Percentiles rank a stretch among this genome's conserved stretches.
Evolutionary conservation across 2,113 vertebrate genomes (phyloP).

Genomic region (Calyptomena viridis): DNA sequence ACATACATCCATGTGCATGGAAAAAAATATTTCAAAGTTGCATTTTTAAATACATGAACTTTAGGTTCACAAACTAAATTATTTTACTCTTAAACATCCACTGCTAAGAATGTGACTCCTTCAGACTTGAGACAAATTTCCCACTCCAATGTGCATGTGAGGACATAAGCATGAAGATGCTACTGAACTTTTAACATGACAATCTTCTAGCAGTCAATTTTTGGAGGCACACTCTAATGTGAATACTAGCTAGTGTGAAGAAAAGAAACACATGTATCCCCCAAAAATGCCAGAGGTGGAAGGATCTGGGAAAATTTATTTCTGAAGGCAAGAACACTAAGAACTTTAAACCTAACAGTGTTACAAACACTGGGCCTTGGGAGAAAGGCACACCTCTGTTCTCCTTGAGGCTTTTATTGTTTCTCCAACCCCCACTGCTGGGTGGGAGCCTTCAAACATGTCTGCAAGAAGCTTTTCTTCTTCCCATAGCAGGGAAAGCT

Average conservation of each 20-base stretch:
- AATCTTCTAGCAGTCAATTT: neutral
- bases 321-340: no score
- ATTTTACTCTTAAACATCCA: neutral
- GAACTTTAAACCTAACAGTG: no score
- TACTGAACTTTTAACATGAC: neutral
- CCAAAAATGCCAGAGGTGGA: no score
- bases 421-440: no score
- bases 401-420: no score
- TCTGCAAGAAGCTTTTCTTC: no score
- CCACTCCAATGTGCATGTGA: neutral
- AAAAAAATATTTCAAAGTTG: neutral
- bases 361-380: no score
- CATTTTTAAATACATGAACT: neutral
- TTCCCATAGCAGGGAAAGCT: no score
- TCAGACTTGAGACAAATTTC: neutral
- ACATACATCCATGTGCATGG: accelerated
- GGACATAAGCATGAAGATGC: neutral
- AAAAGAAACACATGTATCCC: no score
- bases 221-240: neutral
- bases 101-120: neutral
- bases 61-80: neutral
- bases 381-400: no score
- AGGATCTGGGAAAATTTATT: no score
- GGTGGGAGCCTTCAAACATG: no score
- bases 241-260: neutral